Conservation (phyloP, 1,140 invertebrate genomes). For the Formica selysi region DNA sequence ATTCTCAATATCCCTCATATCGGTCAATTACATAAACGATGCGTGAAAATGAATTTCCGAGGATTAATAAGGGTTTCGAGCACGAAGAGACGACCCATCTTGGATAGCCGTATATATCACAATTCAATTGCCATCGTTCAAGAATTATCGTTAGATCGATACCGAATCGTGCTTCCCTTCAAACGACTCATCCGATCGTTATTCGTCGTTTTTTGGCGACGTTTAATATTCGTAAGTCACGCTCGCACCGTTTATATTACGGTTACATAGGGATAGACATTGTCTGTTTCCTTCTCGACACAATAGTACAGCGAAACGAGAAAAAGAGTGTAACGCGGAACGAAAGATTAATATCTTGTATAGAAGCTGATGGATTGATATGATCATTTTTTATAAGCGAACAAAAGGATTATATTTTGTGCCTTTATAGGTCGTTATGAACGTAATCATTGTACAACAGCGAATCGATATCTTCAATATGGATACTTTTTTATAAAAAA, state of each 20-base stretch:
- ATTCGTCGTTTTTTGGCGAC: conserved; percentile 4
- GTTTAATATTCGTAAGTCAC: conserved; percentile 59
- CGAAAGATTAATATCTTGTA: conserved; percentile 23
- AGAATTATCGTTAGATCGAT: background rate
- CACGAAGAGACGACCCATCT: background rate
- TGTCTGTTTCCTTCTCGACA: background rate
- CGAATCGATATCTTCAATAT: background rate
- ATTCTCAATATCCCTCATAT: background rate
- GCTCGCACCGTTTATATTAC: conserved; percentile 54
- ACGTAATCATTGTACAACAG: background rate
- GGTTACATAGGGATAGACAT: conserved; percentile 6
- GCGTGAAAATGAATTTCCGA: conserved; percentile 45
- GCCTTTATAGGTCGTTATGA: background rate
- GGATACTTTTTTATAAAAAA: background rate
- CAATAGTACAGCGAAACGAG: background rate
- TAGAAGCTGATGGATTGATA: background rate
- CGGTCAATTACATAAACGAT: conserved; percentile 37
- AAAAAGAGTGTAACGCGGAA: background rate
- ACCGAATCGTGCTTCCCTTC: background rate
- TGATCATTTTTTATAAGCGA: conserved; percentile 17
- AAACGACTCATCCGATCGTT: conserved; percentile 42
- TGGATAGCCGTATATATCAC: background rate
- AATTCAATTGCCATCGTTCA: conserved; percentile 28
- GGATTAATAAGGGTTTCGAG: background rate
- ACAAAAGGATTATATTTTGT: background rate